Conservation (phyloP, 2,113 vertebrate species). For the Chloropsis cyanopogon region DNA sequence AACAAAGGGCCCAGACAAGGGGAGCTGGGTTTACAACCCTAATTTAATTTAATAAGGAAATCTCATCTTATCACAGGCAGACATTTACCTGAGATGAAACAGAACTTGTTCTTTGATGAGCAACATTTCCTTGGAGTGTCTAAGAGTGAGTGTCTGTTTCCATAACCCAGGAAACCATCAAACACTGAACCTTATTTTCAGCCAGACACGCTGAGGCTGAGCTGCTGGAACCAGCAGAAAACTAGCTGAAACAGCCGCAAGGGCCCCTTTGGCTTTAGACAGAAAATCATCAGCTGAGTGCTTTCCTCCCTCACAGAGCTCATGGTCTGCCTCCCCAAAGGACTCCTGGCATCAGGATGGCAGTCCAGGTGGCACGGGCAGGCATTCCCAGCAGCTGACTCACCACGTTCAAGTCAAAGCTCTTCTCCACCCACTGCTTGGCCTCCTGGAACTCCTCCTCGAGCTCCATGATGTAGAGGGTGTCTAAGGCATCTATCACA, state of each 20-base stretch:
- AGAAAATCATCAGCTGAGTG: neutral
- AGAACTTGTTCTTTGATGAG: neutral
- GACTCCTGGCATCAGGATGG: neutral
- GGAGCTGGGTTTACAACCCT: neutral
- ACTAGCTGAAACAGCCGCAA: too few species aligned
- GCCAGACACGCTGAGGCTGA: neutral
- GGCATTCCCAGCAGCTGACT: conserved; percentile 60
- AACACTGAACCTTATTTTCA: neutral
- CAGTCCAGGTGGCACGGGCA: neutral
- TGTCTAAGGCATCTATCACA: conserved; percentile 92
- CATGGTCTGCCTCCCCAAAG: neutral
- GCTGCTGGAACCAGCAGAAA: neutral
- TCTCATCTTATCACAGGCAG: neutral
- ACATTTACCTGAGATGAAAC: neutral
- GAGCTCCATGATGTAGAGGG: conserved; percentile 94
- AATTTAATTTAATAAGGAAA: neutral
- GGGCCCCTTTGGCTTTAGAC: neutral
- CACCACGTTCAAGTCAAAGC: conserved; percentile 91
- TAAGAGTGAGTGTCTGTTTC: neutral
- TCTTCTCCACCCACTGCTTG: conserved; percentile 90
- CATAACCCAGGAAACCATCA: neutral
- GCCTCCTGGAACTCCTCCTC: conserved; percentile 93
- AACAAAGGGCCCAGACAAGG: neutral
- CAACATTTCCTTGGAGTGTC: neutral
- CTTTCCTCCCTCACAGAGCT: neutral